A percentile compares a stretch with the other conserved stretches of the same genome.
Evolutionary conservation across 2,888 invertebrate species (phyloP).

Genomic region (Lithosia quadra): DNA sequence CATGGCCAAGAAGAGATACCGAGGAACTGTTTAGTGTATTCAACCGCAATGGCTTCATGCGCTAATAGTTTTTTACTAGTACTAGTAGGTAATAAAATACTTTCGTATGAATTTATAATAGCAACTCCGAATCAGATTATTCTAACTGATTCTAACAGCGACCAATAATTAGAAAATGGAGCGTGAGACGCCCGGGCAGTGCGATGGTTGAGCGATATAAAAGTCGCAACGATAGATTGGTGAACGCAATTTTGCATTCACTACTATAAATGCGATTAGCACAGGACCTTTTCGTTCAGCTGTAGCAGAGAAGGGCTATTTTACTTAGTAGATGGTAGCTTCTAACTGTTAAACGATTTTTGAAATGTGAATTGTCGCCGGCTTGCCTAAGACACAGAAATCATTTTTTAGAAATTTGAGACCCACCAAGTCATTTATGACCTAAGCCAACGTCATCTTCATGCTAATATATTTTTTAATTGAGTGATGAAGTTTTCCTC

Average conservation of each 20-base stretch:
- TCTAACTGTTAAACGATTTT: too few species aligned
- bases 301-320: too few species aligned
- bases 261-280: neutral
- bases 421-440: too few species aligned
- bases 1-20: too few species aligned
- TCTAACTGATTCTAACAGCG: neutral
- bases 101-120: neutral
- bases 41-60: neutral
- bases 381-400: too few species aligned
- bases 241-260: constrained; percentile 4
- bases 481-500: too few species aligned
- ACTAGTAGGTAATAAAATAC: neutral
- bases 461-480: too few species aligned
- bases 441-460: too few species aligned
- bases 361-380: too few species aligned
- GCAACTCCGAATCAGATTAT: neutral
- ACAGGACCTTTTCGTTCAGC: too few species aligned
- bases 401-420: too few species aligned
- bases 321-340: too few species aligned
- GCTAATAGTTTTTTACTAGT: neutral
- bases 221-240: neutral
- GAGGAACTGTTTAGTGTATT: neutral
- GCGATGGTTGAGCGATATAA: neutral
- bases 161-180: neutral
- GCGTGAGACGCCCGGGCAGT: neutral